phyloP scores from a whole-genome alignment of 2,888 invertebrate species.

The Cremastinae sp. region DNA sequence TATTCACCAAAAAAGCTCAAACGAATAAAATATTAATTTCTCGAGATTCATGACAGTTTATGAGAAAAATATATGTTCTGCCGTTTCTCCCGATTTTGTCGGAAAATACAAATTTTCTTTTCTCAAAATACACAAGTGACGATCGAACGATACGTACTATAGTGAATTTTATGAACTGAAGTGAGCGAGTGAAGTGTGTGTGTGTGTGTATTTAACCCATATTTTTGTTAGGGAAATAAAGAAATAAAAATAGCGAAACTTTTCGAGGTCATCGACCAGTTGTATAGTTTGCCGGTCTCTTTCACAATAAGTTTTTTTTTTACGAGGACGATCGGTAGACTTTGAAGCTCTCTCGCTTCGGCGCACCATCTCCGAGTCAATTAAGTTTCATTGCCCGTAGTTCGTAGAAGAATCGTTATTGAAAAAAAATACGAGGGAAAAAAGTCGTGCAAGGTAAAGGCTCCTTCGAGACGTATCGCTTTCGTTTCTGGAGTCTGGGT shows the following conservation, averaged over 20 bases:
- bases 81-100: too few relatives aligned
- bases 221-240: conserved; percentile 28
- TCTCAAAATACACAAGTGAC: too few relatives aligned
- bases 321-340: conserved; percentile 56
- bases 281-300: conserved; percentile 38
- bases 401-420: conserved; percentile 68
- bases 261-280: conserved; percentile 58
- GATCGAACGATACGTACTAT: too few relatives aligned
- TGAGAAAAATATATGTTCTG: too few relatives aligned
- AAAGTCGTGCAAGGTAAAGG: conserved; percentile 46
- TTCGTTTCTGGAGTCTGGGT: conserved; percentile 43
- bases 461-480: conserved; percentile 43
- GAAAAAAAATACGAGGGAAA: conserved; percentile 24
- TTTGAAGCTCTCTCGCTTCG: conserved; percentile 59
- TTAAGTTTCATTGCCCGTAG: conserved; percentile 71
- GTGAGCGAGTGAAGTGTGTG: not conserved
- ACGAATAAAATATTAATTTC: too few relatives aligned
- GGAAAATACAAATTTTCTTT: too few relatives aligned
- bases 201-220: not conserved
- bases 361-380: conserved; percentile 64
- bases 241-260: conserved; percentile 35
- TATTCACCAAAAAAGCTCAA: too few relatives aligned
- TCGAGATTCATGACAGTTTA: too few relatives aligned
- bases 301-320: conserved; percentile 44
- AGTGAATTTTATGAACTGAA: not conserved